These are phyloP conservation scores for Andrena fulva DNA, from an alignment of 2,888 invertebrate species.

Conservation along the genomic window DNA sequence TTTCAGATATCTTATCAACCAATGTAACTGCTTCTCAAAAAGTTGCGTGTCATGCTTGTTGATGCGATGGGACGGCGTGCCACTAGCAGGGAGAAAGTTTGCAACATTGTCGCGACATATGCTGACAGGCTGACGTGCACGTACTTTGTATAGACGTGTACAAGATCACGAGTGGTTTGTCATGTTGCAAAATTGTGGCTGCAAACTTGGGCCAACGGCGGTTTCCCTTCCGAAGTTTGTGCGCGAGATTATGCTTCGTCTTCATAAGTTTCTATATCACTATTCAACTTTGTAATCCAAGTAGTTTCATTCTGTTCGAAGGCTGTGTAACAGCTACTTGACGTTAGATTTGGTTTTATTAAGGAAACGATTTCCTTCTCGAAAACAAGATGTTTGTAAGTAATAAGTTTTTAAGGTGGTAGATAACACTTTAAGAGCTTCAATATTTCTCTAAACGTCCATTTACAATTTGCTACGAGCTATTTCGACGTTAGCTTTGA, in stretches of 20 bases:
- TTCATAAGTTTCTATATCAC: neutral
- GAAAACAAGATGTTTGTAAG: neutral
- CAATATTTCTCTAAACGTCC: too few relatives aligned
- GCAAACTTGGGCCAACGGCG: slow-evolving; percentile 1
- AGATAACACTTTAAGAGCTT: too few relatives aligned
- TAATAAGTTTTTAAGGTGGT: neutral
- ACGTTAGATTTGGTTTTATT: neutral
- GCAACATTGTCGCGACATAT: slow-evolving; percentile 15
- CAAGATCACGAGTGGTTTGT: slow-evolving; percentile 2
- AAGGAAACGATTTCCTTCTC: neutral
- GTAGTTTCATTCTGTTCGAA: neutral
- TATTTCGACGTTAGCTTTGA: too few relatives aligned
- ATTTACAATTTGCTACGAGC: too few relatives aligned
- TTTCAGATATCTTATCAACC: neutral
- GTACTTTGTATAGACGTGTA: neutral
- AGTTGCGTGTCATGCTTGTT: neutral
- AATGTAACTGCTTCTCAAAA: neutral
- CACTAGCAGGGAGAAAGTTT: neutral
- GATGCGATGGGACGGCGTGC: neutral
- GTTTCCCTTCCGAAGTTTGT: slow-evolving; percentile 16
- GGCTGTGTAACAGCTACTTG: neutral
- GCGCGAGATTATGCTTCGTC: neutral
- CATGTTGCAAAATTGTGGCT: slow-evolving; percentile 20
- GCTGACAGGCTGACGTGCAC: neutral
- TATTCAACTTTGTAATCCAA: slow-evolving; percentile 5